Evolutionary conservation across 2,888 invertebrate genomes (phyloP).

Genomic region (Ephialtes manifestator): DNA sequence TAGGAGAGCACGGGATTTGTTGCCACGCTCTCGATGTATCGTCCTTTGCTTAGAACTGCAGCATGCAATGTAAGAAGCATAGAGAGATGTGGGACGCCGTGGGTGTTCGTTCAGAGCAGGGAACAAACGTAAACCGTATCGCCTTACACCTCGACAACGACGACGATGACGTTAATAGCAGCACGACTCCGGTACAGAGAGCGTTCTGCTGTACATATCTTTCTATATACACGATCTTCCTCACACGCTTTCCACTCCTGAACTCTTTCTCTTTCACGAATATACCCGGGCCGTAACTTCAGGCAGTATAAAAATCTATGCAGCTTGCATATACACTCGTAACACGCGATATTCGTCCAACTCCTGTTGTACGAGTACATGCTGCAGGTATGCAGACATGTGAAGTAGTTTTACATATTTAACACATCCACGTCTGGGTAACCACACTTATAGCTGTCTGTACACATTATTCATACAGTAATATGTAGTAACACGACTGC

Average conservation of each 20-base stretch:
- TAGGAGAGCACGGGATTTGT: background rate
- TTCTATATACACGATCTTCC: slow-evolving; percentile 43
- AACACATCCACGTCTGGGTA: background rate
- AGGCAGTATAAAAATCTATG: slow-evolving; percentile 29
- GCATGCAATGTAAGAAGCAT: slow-evolving; percentile 19
- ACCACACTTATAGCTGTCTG: background rate
- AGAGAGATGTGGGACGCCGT: slow-evolving; percentile 54
- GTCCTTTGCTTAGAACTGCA: slow-evolving; percentile 36
- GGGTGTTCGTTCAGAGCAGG: slow-evolving; percentile 67
- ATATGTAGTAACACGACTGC: background rate
- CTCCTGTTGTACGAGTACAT: slow-evolving; percentile 12
- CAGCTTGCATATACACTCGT: slow-evolving; percentile 39
- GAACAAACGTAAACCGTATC: slow-evolving; percentile 70
- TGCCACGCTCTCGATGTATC: slow-evolving; percentile 31
- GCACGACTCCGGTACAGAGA: slow-evolving; percentile 53
- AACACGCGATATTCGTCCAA: slow-evolving; percentile 60
- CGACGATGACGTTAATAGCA: slow-evolving; percentile 64
- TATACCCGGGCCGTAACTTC: slow-evolving; percentile 52
- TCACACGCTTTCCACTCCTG: slow-evolving; percentile 41
- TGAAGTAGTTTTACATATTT: slow-evolving; percentile 11
- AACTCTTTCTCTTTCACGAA: slow-evolving; percentile 36
- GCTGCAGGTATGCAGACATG: slow-evolving; percentile 8
- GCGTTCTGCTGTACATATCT: slow-evolving; percentile 25
- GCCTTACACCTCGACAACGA: slow-evolving; percentile 70
- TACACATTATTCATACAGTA: background rate